Percentiles rank a stretch among this genome's conserved stretches.
Conservation (phyloP, 2,797 vertebrate genomes). For the Trachops cirrhosus region DNA sequence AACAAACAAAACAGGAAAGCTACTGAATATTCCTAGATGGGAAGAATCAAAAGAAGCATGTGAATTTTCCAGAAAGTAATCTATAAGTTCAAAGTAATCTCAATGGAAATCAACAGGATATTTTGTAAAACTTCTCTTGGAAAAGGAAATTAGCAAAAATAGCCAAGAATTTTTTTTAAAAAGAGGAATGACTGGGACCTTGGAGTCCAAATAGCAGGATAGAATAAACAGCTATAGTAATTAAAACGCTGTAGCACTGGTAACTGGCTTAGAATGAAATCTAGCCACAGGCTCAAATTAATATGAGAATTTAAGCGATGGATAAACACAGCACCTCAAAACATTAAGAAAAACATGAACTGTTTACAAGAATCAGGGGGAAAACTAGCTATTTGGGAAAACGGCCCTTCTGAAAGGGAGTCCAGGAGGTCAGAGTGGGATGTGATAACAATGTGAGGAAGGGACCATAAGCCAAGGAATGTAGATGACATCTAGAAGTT, state of each 20-base stretch:
- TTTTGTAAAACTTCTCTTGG: neutral
- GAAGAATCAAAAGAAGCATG: neutral
- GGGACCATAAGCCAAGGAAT: neutral
- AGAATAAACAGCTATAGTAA: neutral
- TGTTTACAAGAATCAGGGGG: neutral
- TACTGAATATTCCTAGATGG: neutral
- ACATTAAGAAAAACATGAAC: neutral
- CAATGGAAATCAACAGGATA: neutral
- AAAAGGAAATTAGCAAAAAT: neutral
- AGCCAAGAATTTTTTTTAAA: neutral
- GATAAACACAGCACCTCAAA: neutral
- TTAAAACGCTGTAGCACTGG: neutral
- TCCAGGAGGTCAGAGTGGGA: neutral
- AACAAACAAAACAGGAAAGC: neutral
- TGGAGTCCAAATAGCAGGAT: neutral
- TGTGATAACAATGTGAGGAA: neutral
- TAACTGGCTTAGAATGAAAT: neutral
- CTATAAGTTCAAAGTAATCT: neutral
- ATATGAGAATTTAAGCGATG: neutral
- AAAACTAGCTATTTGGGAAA: neutral
- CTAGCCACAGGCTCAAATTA: neutral
- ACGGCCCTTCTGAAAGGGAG: neutral
- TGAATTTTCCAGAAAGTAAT: neutral
- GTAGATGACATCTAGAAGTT: neutral
- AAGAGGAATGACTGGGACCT: neutral